Conservation (phyloP, 2,888 invertebrate genomes). For the Brachylomia viminalis region DNA sequence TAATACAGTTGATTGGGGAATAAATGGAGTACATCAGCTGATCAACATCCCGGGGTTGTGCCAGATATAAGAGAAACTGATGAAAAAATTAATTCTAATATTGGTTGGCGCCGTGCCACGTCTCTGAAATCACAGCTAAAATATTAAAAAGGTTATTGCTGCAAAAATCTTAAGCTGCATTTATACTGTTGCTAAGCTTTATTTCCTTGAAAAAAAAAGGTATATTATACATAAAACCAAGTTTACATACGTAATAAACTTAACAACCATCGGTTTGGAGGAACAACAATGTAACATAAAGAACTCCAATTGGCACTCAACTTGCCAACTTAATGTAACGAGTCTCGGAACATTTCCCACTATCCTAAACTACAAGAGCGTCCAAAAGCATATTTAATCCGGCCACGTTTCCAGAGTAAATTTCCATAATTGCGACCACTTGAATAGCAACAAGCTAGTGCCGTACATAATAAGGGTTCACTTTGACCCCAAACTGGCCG, state of each 20-base stretch:
- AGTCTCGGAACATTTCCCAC: constrained; percentile 41
- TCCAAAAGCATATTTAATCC: constrained; percentile 65
- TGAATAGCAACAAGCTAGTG: constrained; percentile 71
- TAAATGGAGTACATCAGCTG: constrained; percentile 29
- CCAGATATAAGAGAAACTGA: constrained; percentile 18
- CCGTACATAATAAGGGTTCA: constrained; percentile 81
- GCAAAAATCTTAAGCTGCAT: constrained; percentile 15
- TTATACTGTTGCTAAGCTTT: not conserved
- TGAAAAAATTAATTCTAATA: constrained; percentile 46
- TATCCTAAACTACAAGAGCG: constrained; percentile 55
- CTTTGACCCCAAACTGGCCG: constrained; percentile 80
- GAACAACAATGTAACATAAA: constrained; percentile 40
- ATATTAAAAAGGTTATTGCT: constrained; percentile 35
- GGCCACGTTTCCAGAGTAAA: constrained; percentile 68
- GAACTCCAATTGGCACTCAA: constrained; percentile 42
- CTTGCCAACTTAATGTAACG: constrained; percentile 49
- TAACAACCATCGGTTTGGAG: constrained; percentile 6
- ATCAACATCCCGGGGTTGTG: constrained; percentile 22
- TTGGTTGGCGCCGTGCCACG: constrained; percentile 48
- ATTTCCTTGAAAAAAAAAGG: constrained; percentile 25
- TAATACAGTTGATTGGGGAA: constrained; percentile 36
- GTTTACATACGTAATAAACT: constrained; percentile 19
- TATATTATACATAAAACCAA: constrained; percentile 3
- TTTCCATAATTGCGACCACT: constrained; percentile 78
- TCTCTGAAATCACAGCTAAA: constrained; percentile 30